A percentile compares a stretch with the other conserved stretches of the same genome.
These are phyloP conservation scores for Protula sp. DNA, from an alignment of 2,888 invertebrate species.

Conservation along the genomic window DNA sequence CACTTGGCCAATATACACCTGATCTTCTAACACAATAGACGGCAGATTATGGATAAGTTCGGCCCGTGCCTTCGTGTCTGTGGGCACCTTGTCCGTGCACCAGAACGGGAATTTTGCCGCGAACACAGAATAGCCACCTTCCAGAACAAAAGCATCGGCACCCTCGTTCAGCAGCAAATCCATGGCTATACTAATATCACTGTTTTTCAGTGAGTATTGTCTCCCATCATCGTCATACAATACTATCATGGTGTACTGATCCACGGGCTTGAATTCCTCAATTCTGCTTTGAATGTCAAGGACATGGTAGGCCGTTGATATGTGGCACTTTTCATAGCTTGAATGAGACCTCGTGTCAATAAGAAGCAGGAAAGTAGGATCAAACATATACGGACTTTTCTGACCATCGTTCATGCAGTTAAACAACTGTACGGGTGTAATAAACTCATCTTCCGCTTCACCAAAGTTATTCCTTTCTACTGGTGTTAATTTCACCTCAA, in stretches of 20 bases:
- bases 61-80: conserved; percentile 13
- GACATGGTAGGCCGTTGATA: conserved; percentile 27
- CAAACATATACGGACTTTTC: conserved; percentile 38
- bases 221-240: conserved; percentile 32
- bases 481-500: neutral
- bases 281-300: neutral
- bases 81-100: conserved; percentile 18
- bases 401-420: conserved; percentile 46
- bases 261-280: conserved; percentile 10
- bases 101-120: conserved; percentile 28
- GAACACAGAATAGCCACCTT: conserved; percentile 31
- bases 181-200: conserved; percentile 10
- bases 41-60: conserved; percentile 34
- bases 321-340: conserved; percentile 25
- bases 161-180: neutral
- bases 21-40: conserved; percentile 34
- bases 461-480: neutral
- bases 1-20: conserved; percentile 39
- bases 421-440: conserved; percentile 36
- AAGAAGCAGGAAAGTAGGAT: conserved; percentile 40
- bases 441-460: conserved; percentile 22
- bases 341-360: conserved; percentile 34
- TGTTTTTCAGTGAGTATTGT: conserved; percentile 21
- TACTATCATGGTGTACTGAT: conserved; percentile 32
- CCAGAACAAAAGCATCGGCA: conserved; percentile 27